Conservation (phyloP, 2,888 invertebrate genomes). For the Vanessa cardui region DNA sequence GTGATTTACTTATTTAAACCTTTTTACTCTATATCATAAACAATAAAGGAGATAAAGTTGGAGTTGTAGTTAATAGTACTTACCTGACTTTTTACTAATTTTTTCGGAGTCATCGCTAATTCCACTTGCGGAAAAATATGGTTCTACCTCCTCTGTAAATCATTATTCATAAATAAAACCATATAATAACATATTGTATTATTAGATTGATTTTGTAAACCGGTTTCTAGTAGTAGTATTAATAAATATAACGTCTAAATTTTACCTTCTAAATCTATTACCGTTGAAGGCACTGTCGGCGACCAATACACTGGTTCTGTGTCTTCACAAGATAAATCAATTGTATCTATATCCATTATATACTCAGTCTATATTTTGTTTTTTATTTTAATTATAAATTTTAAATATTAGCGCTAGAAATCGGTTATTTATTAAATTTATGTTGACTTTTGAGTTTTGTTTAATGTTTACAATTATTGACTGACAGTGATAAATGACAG, state of each 20-base stretch:
- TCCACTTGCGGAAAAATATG: neutral
- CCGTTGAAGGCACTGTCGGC: neutral
- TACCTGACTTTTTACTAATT: neutral
- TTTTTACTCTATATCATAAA: neutral
- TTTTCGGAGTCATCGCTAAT: neutral
- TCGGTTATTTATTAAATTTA: too few species aligned
- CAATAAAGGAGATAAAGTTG: neutral
- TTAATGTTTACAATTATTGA: too few species aligned
- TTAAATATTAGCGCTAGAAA: too few species aligned
- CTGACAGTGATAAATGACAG: too few species aligned
- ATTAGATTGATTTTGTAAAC: neutral
- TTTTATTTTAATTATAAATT: too few species aligned
- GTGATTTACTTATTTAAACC: too few species aligned
- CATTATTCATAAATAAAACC: neutral
- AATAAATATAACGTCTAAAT: neutral
- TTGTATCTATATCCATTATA: slow-evolving; percentile 11
- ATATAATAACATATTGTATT: neutral
- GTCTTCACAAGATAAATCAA: slow-evolving; percentile 29
- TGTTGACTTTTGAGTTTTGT: neutral
- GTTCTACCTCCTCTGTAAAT: neutral
- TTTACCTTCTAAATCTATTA: slow-evolving; percentile 16
- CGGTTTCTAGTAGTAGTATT: neutral
- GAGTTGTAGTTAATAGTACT: neutral
- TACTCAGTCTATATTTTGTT: neutral
- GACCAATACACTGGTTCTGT: slow-evolving; percentile 1